Percentiles rank a stretch among this genome's conserved stretches.
Evolutionary conservation across 2,113 vertebrate genomes (phyloP).

Genomic region (Coptodon bakossiorum): DNA sequence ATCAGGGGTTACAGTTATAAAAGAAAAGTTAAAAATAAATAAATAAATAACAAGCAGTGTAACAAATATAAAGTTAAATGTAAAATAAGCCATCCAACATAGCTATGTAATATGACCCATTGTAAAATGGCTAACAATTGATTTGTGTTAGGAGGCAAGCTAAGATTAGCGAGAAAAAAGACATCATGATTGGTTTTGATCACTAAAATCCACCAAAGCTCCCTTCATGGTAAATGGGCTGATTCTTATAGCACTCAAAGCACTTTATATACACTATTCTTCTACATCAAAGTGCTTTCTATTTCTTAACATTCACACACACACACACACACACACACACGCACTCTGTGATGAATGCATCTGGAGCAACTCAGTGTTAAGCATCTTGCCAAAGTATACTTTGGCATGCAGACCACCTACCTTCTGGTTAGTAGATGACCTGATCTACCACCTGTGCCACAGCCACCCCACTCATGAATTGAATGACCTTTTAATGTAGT

Average conservation of each 20-base stretch:
- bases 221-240: neutral
- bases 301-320: neutral
- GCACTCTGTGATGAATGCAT: neutral
- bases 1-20: neutral
- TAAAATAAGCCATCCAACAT: neutral
- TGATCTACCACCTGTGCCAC: neutral
- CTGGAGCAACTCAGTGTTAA: neutral
- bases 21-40: neutral
- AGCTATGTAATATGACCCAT: neutral
- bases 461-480: neutral
- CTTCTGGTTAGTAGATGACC: neutral
- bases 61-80: neutral
- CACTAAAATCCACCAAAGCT: neutral
- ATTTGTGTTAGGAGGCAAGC: neutral
- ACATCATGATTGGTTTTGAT: neutral
- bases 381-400: neutral
- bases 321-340: neutral
- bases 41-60: neutral
- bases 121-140: neutral
- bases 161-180: neutral
- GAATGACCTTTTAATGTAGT: neutral
- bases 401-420: neutral
- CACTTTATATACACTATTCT: neutral
- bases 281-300: neutral
- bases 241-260: neutral